Percentiles rank a stretch among this genome's conserved stretches.
Conservation (phyloP, 2,113 vertebrate genomes). For the Recurvirostra avosetta region DNA sequence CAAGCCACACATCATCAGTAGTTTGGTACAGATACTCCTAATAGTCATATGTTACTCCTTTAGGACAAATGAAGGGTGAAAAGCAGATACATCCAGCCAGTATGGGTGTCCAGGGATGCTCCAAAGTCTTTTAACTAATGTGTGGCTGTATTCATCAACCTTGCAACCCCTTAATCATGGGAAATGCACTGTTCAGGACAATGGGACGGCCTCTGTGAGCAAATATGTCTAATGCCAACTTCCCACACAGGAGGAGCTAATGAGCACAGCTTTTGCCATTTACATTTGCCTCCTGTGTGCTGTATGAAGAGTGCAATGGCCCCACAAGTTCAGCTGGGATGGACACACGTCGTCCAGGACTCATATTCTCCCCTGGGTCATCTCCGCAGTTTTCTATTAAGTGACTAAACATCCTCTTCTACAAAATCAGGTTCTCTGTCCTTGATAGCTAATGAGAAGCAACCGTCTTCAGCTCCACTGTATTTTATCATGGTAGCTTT, state of each 20-base stretch:
- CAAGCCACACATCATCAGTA: neutral
- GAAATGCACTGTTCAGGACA: neutral
- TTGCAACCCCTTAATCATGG: neutral
- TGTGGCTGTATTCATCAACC: neutral
- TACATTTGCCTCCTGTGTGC: neutral
- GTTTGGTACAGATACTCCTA: neutral
- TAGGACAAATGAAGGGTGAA: neutral
- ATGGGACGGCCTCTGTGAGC: neutral
- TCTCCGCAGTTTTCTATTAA: neutral
- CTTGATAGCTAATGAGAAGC: neutral
- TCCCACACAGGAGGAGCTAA: neutral
- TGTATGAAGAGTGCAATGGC: neutral
- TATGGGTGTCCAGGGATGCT: neutral
- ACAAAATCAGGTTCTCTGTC: neutral
- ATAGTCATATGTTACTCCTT: neutral
- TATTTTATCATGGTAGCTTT: slow-evolving; percentile 4
- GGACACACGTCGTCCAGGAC: fast-evolving
- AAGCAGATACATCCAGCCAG: fast-evolving
- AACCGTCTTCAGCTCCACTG: neutral
- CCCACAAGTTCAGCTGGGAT: neutral
- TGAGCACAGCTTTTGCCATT: neutral
- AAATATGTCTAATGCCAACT: neutral
- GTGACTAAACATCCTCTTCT: neutral
- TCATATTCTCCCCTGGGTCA: neutral
- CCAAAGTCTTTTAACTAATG: neutral